These are phyloP conservation scores for Oncorhynchus masou DNA, from an alignment of 2,113 vertebrate genomes.

Conservation along the genomic window DNA sequence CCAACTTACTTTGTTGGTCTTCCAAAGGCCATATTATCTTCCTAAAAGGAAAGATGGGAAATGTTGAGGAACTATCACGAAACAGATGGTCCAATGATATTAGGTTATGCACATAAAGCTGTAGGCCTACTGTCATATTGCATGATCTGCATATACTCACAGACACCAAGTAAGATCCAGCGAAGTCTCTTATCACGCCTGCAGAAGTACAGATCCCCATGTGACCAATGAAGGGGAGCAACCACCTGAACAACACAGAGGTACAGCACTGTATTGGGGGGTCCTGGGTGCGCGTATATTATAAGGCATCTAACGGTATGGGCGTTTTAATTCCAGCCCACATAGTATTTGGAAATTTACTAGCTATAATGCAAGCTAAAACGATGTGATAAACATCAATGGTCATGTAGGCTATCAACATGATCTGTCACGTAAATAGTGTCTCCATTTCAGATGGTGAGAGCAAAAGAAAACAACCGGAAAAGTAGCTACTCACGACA, in stretches of 20 bases:
- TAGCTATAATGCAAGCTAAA: not conserved
- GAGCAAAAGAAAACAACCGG: not conserved
- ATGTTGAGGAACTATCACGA: no score
- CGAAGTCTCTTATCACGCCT: slow-evolving; percentile 93
- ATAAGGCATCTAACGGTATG: not conserved
- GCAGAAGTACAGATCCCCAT: slow-evolving; percentile 96
- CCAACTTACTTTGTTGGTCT: slow-evolving; percentile 90
- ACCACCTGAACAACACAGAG: slow-evolving; percentile 76
- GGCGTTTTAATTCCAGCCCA: no score
- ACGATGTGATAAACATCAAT: no score
- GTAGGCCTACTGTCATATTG: no score
- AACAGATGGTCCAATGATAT: not conserved
- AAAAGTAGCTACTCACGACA: slow-evolving; percentile 82
- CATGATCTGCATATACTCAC: slow-evolving; percentile 69
- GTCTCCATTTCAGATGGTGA: no score
- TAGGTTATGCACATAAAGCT: not conserved
- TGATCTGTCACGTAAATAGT: no score
- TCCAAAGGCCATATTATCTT: slow-evolving; percentile 98
- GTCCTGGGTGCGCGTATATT: not conserved
- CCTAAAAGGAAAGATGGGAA: slow-evolving; percentile 66
- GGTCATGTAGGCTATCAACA: no score
- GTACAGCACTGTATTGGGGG: not conserved
- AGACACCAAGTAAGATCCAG: slow-evolving; percentile 94
- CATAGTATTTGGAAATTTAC: no score
- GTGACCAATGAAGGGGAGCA: slow-evolving; percentile 95